These are phyloP conservation scores for Auanema sp. DNA, from an alignment of 2,888 invertebrate genomes.

Conservation along the genomic window DNA sequence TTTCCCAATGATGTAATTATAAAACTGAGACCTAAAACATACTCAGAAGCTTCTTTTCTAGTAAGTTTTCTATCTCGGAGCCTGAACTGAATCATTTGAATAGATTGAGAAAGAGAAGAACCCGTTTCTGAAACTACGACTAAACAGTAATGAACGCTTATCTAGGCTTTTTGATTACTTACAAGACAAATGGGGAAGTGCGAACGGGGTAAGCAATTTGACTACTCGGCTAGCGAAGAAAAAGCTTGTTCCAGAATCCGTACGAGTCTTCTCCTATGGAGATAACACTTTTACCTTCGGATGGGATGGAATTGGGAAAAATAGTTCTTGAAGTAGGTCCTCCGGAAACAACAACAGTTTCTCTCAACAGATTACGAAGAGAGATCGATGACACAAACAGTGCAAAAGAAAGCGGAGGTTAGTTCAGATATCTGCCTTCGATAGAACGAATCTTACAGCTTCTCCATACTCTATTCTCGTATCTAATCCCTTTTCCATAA, in stretches of 20 bases:
- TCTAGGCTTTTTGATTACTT: conserved; percentile 42
- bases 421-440: neutral
- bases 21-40: conserved; percentile 35
- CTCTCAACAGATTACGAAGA: conserved; percentile 8
- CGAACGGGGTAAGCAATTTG: neutral
- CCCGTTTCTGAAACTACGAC: conserved; percentile 37
- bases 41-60: conserved; percentile 38
- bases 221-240: neutral
- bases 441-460: conserved; percentile 7
- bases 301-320: conserved; percentile 6
- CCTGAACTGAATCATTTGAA: conserved; percentile 5
- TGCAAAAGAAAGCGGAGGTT: conserved; percentile 1
- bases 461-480: conserved; percentile 18
- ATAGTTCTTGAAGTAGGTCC: neutral
- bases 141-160: conserved; percentile 51
- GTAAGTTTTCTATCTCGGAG: conserved; percentile 6
- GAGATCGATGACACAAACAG: neutral
- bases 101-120: conserved; percentile 32
- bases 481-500: conserved; percentile 27
- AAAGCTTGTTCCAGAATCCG: neutral
- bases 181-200: conserved; percentile 34
- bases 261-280: neutral
- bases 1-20: conserved; percentile 38
- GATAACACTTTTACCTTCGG: neutral
- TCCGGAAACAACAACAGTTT: conserved; percentile 2